Percentiles rank a stretch among this genome's conserved stretches.
Evolutionary conservation across 2,888 invertebrate species (phyloP).

Genomic region (Drosophila birchii): DNA sequence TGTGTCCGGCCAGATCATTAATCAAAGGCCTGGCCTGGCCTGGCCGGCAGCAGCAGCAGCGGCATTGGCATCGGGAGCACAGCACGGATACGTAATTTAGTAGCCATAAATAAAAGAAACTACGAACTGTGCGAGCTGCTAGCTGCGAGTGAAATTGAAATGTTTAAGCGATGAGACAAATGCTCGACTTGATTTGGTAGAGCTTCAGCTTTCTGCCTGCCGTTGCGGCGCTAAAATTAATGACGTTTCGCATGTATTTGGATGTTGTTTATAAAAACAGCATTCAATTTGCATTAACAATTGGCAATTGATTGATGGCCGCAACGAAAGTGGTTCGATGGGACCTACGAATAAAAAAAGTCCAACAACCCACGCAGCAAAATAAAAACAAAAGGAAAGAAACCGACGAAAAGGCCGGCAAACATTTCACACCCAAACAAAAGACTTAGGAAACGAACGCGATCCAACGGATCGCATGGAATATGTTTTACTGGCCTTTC

Average conservation of each 20-base stretch:
- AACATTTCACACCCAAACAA: conserved; percentile 61
- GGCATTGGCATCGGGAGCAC: conserved; percentile 42
- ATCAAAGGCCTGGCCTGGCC: conserved; percentile 52
- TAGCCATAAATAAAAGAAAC: conserved; percentile 79
- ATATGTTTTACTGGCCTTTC: conserved; percentile 29
- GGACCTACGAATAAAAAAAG: conserved; percentile 8
- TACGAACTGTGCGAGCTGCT: conserved; percentile 35
- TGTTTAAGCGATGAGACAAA: conserved; percentile 80
- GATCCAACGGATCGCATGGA: conserved; percentile 28
- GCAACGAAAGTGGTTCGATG: conserved; percentile 43
- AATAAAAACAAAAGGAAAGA: not conserved
- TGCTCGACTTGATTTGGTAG: conserved; percentile 73
- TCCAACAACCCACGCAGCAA: conserved; percentile 9
- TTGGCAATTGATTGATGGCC: conserved; percentile 66
- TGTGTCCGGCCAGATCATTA: conserved; percentile 67
- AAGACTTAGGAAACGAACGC: conserved; percentile 75
- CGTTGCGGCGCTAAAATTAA: conserved; percentile 63
- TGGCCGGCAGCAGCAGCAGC: not conserved
- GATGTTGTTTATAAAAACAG: conserved; percentile 80
- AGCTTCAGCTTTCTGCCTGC: conserved; percentile 49
- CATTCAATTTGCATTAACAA: conserved; percentile 71
- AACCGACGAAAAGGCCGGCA: conserved; percentile 17
- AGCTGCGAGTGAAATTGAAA: conserved; percentile 74
- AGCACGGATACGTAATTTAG: conserved; percentile 76
- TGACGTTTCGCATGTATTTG: conserved; percentile 73